Percentiles rank a stretch among this genome's conserved stretches.
These are phyloP conservation scores for Macropus fuliginosus DNA, from an alignment of 2,797 vertebrate genomes.

Conservation along the genomic window DNA sequence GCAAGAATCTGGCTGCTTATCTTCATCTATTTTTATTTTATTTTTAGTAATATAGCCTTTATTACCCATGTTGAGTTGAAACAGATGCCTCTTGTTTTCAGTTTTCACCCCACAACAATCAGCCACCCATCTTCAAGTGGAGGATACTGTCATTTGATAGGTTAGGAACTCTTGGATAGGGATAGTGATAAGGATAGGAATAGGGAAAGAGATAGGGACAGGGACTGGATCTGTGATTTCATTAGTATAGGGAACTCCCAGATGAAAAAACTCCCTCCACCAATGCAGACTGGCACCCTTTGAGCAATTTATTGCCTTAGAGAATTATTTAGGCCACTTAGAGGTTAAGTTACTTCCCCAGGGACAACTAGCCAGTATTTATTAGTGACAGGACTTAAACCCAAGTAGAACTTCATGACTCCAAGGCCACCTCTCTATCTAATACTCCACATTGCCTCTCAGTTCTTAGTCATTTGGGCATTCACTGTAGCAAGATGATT, in stretches of 20 bases:
- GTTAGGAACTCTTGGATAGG: not conserved
- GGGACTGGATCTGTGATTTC: not conserved
- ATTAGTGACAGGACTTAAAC: not conserved
- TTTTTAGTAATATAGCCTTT: not conserved
- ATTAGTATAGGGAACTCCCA: not conserved
- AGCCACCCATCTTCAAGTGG: not conserved
- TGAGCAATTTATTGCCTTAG: not conserved
- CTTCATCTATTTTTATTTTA: not conserved
- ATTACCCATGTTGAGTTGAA: not conserved
- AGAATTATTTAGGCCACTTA: not conserved
- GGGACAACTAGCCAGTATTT: not conserved
- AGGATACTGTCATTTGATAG: slow-evolving; percentile 18
- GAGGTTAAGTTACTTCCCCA: not conserved
- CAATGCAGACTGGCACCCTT: not conserved
- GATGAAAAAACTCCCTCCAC: not conserved
- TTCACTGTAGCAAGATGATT: not conserved
- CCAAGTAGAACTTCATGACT: not conserved
- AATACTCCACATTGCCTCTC: not conserved
- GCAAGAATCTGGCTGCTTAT: not conserved
- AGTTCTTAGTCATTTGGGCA: not conserved
- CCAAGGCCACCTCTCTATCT: not conserved
- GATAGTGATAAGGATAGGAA: not conserved
- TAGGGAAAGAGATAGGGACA: not conserved
- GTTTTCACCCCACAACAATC: not conserved
- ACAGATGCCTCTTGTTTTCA: slow-evolving; percentile 24